Evolutionary conservation across 2,113 vertebrate genomes (phyloP).

Genomic region (Paracanthobrama guichenoti): DNA sequence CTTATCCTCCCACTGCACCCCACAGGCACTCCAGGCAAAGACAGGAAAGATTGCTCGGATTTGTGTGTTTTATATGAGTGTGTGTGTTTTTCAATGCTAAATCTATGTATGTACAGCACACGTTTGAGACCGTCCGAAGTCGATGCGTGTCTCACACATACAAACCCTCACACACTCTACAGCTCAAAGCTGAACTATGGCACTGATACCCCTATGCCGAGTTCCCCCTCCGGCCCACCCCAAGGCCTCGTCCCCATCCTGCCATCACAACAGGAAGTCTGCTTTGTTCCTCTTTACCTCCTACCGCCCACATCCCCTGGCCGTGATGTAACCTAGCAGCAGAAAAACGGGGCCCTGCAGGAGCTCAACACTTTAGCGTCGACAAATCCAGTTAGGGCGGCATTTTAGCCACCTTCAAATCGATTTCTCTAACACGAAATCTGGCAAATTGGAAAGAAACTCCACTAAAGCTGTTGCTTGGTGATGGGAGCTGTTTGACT

Average conservation of each 20-base stretch:
- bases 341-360: constrained; percentile 59
- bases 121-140: not conserved
- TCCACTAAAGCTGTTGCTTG: constrained; percentile 44
- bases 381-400: constrained; percentile 51
- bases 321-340: constrained; percentile 72
- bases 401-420: constrained; percentile 42
- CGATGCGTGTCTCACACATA: not conserved
- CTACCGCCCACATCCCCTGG: constrained; percentile 57
- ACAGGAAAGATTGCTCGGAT: constrained; percentile 53
- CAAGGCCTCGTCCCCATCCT: constrained; percentile 56
- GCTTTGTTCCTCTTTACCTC: constrained; percentile 62
- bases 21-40: constrained; percentile 69
- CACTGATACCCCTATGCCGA: constrained; percentile 1
- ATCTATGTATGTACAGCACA: constrained; percentile 30
- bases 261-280: constrained; percentile 67
- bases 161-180: not conserved
- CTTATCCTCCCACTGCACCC: constrained; percentile 79
- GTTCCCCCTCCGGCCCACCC: constrained; percentile 29
- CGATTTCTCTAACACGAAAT: constrained; percentile 50
- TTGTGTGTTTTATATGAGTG: constrained; percentile 33
- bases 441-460: constrained; percentile 57
- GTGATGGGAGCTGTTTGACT: constrained; percentile 16
- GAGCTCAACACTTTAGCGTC: constrained; percentile 48
- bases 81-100: constrained; percentile 40
- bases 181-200: constrained; percentile 55